Percentiles rank a stretch among this genome's conserved stretches.
These are phyloP conservation scores for Myotis pilosus DNA, from an alignment of 2,797 vertebrate species.

Conservation along the genomic window DNA sequence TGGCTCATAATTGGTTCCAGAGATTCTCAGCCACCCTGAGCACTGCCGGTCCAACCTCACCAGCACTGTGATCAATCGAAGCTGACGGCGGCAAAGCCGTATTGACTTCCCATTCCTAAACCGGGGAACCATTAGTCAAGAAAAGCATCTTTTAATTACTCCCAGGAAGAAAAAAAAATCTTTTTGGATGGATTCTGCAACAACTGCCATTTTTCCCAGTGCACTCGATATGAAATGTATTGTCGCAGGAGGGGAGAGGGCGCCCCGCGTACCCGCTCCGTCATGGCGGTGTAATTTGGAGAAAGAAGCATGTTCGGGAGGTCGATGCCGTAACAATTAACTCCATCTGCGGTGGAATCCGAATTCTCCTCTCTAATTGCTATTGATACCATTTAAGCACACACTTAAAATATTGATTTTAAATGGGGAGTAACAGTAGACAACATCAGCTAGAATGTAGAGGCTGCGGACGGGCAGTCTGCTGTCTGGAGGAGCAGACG, in stretches of 20 bases:
- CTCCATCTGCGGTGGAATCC: constrained; percentile 81
- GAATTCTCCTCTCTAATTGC: constrained; percentile 82
- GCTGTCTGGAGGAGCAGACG: rapidly evolving
- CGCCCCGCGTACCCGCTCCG: constrained; percentile 32
- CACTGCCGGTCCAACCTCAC: constrained; percentile 83
- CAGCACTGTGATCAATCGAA: constrained; percentile 90
- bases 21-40: constrained; percentile 85
- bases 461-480: background rate
- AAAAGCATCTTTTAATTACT: constrained; percentile 98
- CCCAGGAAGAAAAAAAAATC: constrained; percentile 80
- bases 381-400: constrained; percentile 88
- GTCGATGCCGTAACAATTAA: constrained; percentile 94
- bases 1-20: constrained; percentile 83
- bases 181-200: constrained; percentile 86
- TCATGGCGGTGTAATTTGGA: constrained; percentile 84
- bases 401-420: constrained; percentile 76
- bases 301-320: constrained; percentile 82
- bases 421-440: background rate
- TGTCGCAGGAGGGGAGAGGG: constrained; percentile 76
- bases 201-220: constrained; percentile 74
- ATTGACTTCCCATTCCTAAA: constrained; percentile 91
- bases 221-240: constrained; percentile 89
- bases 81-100: constrained; percentile 89
- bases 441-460: rapidly evolving
- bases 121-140: constrained; percentile 93